Percentiles rank a stretch among this genome's conserved stretches.
phyloP scores from a whole-genome alignment of 2,113 vertebrate genomes.

The Arizona elegans region DNA sequence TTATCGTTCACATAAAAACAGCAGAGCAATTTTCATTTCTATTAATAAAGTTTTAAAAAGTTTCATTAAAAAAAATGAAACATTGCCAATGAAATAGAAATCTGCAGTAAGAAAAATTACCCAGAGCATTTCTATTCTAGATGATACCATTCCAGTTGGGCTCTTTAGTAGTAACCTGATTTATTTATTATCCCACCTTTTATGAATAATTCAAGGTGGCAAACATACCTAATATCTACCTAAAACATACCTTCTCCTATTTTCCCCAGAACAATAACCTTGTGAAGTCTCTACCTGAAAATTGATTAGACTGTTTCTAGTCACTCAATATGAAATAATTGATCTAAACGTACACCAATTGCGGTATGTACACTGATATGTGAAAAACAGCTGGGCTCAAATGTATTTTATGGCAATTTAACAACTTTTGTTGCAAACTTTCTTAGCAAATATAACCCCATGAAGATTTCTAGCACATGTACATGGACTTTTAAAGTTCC shows the following conservation, averaged over 20 bases:
- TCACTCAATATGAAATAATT: neutral
- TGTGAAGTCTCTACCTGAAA: neutral
- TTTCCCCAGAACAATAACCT: neutral
- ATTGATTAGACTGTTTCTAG: neutral
- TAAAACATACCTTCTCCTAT: neutral
- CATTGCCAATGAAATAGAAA: conserved; percentile 45
- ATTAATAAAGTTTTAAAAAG: conserved; percentile 54
- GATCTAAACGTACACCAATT: neutral
- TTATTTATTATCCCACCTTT: neutral
- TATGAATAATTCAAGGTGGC: neutral
- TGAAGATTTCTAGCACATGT: neutral
- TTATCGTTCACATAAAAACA: conserved; percentile 43
- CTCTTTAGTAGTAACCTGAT: neutral
- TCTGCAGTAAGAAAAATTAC: conserved; percentile 26
- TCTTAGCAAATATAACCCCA: neutral
- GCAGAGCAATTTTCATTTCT: conserved; percentile 28
- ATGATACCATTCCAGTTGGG: neutral
- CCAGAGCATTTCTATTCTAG: neutral
- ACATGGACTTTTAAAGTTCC: neutral
- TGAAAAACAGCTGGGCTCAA: neutral
- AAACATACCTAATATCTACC: neutral
- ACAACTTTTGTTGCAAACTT: neutral
- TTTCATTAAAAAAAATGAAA: conserved; percentile 47
- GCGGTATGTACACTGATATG: neutral
- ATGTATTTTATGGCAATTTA: neutral